Evolutionary conservation across 2,888 invertebrate species (phyloP).

Genomic region (Hemistola chrysoprasaria): DNA sequence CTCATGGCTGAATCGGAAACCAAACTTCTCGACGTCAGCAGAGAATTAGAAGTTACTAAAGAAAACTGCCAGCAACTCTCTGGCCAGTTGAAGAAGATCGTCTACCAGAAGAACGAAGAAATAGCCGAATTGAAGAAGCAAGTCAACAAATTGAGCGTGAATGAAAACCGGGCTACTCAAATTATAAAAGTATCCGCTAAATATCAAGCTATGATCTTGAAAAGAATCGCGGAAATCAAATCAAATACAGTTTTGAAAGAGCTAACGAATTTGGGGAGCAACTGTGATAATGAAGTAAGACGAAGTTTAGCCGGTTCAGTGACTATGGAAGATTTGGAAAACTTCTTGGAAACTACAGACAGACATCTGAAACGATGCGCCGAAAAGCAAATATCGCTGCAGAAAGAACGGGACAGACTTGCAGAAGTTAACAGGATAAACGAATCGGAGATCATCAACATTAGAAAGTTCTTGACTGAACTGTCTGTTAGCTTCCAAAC

Average conservation of each 20-base stretch:
- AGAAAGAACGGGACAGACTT: slow-evolving; percentile 67
- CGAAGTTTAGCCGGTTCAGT: slow-evolving; percentile 60
- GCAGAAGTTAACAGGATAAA: slow-evolving; percentile 65
- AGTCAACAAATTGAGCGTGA: slow-evolving; percentile 62
- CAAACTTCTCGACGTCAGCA: slow-evolving; percentile 62
- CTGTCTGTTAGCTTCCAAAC: slow-evolving; percentile 65
- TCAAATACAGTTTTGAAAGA: slow-evolving; percentile 68
- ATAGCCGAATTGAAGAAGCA: slow-evolving; percentile 69
- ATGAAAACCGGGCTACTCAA: slow-evolving; percentile 66
- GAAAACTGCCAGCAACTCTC: slow-evolving; percentile 67
- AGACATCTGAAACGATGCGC: slow-evolving; percentile 62
- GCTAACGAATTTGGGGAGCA: slow-evolving; percentile 67
- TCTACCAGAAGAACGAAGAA: slow-evolving; percentile 70
- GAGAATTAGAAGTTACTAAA: slow-evolving; percentile 60
- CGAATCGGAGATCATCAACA: slow-evolving; percentile 66
- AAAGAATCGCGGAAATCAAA: slow-evolving; percentile 71
- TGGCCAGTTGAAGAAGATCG: slow-evolving; percentile 66
- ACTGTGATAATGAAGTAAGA: slow-evolving; percentile 55
- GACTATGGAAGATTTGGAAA: slow-evolving; percentile 73
- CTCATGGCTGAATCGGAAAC: slow-evolving; percentile 69
- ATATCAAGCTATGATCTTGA: slow-evolving; percentile 71
- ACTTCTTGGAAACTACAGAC: slow-evolving; percentile 73
- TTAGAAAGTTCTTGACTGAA: slow-evolving; percentile 69
- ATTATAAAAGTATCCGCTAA: slow-evolving; percentile 74
- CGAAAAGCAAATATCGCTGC: slow-evolving; percentile 59